Evolutionary conservation across 2,888 invertebrate genomes (phyloP).

Genomic region (Hesperia comma): DNA sequence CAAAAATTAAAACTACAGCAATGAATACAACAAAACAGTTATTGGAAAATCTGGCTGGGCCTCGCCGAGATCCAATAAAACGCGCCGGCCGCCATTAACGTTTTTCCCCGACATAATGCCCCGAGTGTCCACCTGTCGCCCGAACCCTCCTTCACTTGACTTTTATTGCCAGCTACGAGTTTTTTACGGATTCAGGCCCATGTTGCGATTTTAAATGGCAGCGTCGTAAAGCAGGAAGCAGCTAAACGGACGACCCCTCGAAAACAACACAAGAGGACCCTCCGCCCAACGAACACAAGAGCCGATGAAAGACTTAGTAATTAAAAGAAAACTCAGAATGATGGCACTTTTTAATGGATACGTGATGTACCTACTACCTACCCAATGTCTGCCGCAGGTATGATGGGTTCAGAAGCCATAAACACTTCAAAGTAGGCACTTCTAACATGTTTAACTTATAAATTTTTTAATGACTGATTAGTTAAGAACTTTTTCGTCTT

Average conservation of each 20-base stretch:
- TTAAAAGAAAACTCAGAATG: neutral
- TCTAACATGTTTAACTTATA: no score
- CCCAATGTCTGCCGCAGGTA: no score
- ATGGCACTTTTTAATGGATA: neutral
- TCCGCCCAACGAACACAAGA: neutral
- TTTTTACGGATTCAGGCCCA: slow-evolving; percentile 23
- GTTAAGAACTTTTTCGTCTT: no score
- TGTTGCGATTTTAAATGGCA: slow-evolving; percentile 16
- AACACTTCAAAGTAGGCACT: no score
- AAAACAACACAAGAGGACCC: neutral
- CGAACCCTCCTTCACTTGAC: slow-evolving; percentile 24
- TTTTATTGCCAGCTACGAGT: slow-evolving; percentile 25
- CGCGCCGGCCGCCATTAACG: slow-evolving; percentile 28
- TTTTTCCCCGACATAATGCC: slow-evolving; percentile 30
- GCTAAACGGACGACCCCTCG: slow-evolving; percentile 1
- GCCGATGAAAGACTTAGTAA: neutral
- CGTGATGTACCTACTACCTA: no score
- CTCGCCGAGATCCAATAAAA: slow-evolving; percentile 24
- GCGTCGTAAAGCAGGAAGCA: slow-evolving; percentile 5
- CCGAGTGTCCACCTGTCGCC: slow-evolving; percentile 28
- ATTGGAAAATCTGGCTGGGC: slow-evolving; percentile 15
- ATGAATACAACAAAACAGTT: slow-evolving; percentile 15
- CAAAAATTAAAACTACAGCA: neutral
- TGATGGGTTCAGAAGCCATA: no score
- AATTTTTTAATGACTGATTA: no score